Evolutionary conservation across 2,113 vertebrate species (phyloP).

Genomic region (Platanista minor): DNA sequence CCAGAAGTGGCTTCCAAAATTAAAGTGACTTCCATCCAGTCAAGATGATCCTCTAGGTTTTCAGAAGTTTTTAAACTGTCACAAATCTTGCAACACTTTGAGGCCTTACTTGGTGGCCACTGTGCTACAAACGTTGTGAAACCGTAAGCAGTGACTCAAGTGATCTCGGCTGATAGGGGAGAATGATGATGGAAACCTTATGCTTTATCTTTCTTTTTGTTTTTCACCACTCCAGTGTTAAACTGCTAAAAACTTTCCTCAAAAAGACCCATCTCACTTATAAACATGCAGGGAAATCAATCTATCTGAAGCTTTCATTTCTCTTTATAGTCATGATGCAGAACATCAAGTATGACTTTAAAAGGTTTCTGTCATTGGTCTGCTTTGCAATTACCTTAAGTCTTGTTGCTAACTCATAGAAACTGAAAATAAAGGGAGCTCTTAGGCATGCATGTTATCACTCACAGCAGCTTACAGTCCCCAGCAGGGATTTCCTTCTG

Average conservation of each 20-base stretch:
- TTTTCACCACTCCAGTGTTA: background rate
- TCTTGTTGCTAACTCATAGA: background rate
- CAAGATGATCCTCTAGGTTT: background rate
- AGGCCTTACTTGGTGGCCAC: background rate
- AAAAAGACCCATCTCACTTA: background rate
- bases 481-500: background rate
- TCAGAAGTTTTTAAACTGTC: background rate
- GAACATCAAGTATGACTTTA: background rate
- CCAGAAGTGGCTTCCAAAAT: background rate
- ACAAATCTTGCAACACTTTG: background rate
- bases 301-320: background rate
- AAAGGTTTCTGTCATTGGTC: background rate
- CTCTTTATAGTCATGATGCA: background rate
- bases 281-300: background rate
- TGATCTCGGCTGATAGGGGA: background rate
- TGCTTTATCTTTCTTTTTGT: background rate
- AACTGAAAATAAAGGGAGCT: background rate
- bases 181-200: background rate
- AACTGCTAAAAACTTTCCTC: background rate
- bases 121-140: background rate
- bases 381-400: background rate
- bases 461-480: background rate
- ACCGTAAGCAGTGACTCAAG: background rate
- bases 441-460: background rate
- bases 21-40: background rate